Conservation (phyloP, 2,797 vertebrate species). For the Enteromius viviparus region DNA sequence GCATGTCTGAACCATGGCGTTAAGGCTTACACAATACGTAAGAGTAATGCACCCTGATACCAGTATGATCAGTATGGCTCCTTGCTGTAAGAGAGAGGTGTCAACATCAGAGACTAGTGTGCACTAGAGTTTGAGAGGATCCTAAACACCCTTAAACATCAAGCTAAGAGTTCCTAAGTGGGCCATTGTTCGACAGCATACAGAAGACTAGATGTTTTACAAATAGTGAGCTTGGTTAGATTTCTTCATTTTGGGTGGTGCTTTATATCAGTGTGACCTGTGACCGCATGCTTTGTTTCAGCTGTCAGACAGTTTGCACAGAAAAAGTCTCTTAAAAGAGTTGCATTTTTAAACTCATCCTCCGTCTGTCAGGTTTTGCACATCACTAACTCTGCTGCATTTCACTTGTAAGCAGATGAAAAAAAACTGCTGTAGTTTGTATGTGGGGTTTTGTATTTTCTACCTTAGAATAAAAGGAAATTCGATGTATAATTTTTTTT, state of each 20-base stretch:
- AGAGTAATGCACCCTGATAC: constrained; percentile 1
- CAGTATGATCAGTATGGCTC: constrained; percentile 14
- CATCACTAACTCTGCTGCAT: neutral
- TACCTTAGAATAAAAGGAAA: neutral
- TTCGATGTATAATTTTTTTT: neutral
- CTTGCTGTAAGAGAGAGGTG: neutral
- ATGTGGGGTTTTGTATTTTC: no score
- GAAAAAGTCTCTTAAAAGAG: neutral
- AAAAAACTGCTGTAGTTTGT: neutral
- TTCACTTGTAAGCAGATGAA: neutral
- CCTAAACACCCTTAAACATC: neutral
- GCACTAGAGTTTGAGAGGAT: neutral
- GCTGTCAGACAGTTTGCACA: neutral
- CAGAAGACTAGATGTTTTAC: neutral
- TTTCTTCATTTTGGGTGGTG: neutral
- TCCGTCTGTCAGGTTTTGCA: neutral
- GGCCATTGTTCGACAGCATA: neutral
- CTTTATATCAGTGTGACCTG: neutral
- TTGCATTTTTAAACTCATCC: neutral
- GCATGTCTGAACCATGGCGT: constrained; percentile 47
- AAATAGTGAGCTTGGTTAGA: neutral
- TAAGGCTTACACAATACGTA: constrained; percentile 47
- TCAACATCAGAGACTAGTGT: neutral
- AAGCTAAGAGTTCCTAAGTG: neutral
- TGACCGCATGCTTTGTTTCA: neutral